Evolutionary conservation across 2,888 invertebrate species (phyloP).

Genomic region (Aphelenchoides bicaudatus): DNA sequence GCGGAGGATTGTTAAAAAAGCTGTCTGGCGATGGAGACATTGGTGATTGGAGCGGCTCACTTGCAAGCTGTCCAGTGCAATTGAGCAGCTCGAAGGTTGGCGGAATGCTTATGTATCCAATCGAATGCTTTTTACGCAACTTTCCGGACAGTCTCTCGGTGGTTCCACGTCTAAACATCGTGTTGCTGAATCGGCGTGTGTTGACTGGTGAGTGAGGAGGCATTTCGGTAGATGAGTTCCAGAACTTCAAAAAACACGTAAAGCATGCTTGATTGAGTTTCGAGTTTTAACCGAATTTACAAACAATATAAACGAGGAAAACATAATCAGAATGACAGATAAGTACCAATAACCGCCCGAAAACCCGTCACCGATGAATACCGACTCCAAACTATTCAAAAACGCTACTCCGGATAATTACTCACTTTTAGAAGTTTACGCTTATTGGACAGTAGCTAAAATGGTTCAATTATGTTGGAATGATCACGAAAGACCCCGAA

Average conservation of each 20-base stretch:
- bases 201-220: background rate
- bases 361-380: conserved; percentile 12
- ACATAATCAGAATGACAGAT: conserved; percentile 5
- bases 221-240: background rate
- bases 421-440: conserved; percentile 24
- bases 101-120: too few relatives aligned
- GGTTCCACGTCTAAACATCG: conserved; percentile 6
- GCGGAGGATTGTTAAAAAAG: too few relatives aligned
- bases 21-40: background rate
- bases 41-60: too few relatives aligned
- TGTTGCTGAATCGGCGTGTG: conserved; percentile 8
- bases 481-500: background rate
- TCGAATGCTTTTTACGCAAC: conserved; percentile 3
- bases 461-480: background rate
- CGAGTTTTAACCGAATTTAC: background rate
- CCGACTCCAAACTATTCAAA: conserved; percentile 2
- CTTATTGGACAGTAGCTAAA: conserved; percentile 21
- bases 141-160: conserved; percentile 3
- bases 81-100: too few relatives aligned
- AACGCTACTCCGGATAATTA: background rate
- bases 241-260: background rate
- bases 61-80: too few relatives aligned
- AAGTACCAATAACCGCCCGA: background rate
- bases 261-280: too few relatives aligned
- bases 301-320: conserved; percentile 6